Base-by-base conservation (phyloP, 2,888 invertebrate species). In the Pheosia gnoma region DNA sequence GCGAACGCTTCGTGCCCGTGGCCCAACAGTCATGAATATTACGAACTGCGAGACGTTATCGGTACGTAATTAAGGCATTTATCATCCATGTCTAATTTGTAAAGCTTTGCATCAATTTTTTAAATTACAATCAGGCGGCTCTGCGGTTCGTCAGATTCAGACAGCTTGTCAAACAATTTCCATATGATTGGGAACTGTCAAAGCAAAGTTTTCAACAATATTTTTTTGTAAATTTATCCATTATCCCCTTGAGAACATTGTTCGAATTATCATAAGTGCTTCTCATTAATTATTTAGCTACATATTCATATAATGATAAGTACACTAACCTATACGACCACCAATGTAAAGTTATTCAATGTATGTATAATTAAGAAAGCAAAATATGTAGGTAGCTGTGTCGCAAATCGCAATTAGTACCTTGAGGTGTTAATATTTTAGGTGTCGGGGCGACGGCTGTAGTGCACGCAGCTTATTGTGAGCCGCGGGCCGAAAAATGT, bases 401-500 rank as follows among this genome's bases (percentile, higher is more conserved):
- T 41, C 43, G 9, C 10, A 43, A 6, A 3, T 43, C 8, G 43
- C 7, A 8, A 25, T 25, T 25, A 25, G 25, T 43, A 8, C 43
- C 7, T 43, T 7, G 8, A 43, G 9, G 9, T 76, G 36, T 66
- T 62, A 56, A 63, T 71, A 70, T 58, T 74, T 43, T 10, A 98
- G 99, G 99, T 84, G 97, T 98, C 75, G 99, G 99, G 60, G 99
- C 99, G 59, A 99, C 99, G 10, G 99, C 99, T 7, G 97, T 98
- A 60, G 99, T 99, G 10, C 98, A 99, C 88, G 97, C 97, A 66
- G 99, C 99, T 1, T 95, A 96, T 72, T 99, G 99, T 88, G 96
- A 96, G 81, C 97, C 98, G 8, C 95, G 98, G 54, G 96, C 96
- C 81, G 99, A 99, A 90, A 98, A 97, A 95, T 99, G 99, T 95